phyloP scores from a whole-genome alignment of 2,888 invertebrate genomes.

The Perdita meconis region DNA sequence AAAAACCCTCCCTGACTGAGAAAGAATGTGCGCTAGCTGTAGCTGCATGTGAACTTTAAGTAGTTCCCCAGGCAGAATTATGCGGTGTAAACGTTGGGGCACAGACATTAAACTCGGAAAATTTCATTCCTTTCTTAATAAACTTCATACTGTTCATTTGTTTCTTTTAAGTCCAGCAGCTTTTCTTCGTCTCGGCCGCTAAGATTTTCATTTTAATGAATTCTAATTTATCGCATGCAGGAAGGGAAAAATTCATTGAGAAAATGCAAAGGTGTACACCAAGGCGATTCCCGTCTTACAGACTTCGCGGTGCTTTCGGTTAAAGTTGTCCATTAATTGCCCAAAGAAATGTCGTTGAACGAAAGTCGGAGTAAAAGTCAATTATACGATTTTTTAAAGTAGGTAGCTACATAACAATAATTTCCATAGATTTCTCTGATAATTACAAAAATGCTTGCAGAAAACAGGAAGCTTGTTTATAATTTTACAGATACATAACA shows the following conservation, averaged over 20 bases:
- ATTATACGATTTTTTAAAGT: too few relatives aligned
- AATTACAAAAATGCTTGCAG: too few relatives aligned
- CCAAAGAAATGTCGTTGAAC: too few relatives aligned
- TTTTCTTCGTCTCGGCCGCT: constrained; percentile 4
- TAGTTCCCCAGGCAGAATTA: constrained; percentile 56
- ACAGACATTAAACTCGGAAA: constrained; percentile 58
- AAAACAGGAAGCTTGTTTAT: too few relatives aligned
- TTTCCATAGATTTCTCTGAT: too few relatives aligned
- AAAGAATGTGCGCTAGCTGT: constrained; percentile 30
- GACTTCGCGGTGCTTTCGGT: too few relatives aligned
- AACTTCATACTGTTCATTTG: constrained; percentile 49
- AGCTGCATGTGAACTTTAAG: constrained; percentile 54
- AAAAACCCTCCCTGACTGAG: constrained; percentile 36
- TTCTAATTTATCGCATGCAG: neutral
- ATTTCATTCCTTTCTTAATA: constrained; percentile 57
- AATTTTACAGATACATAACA: too few relatives aligned
- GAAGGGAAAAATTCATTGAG: neutral
- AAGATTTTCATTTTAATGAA: constrained; percentile 11
- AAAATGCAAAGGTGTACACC: too few relatives aligned
- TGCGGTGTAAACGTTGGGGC: constrained; percentile 50
- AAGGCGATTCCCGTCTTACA: too few relatives aligned
- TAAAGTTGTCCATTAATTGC: too few relatives aligned
- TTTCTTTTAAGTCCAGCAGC: constrained; percentile 36
- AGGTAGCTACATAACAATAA: too few relatives aligned
- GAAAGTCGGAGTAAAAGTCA: too few relatives aligned